These are phyloP conservation scores for Xenentodon cancila DNA, from an alignment of 2,797 vertebrate species.

Conservation along the genomic window DNA sequence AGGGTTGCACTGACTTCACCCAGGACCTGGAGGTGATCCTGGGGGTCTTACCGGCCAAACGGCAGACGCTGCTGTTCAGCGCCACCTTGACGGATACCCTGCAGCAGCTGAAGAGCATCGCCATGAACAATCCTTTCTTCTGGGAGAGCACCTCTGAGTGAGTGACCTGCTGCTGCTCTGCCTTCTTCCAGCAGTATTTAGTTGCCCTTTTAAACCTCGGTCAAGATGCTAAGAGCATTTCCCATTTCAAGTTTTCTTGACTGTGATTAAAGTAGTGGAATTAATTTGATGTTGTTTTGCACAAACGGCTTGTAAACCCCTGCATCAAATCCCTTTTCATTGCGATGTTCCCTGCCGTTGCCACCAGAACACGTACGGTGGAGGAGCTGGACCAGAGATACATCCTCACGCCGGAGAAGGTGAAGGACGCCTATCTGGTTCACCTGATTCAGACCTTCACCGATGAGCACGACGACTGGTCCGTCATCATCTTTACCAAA, in stretches of 20 bases:
- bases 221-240: too few relatives aligned
- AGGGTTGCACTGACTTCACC: conserved; percentile 93
- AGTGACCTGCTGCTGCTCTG: conserved; percentile 40
- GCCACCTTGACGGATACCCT: conserved; percentile 93
- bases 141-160: conserved; percentile 92
- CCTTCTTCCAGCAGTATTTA: too few relatives aligned
- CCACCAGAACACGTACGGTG: conserved; percentile 87
- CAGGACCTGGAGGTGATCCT: conserved; percentile 92
- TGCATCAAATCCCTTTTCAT: too few relatives aligned
- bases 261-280: too few relatives aligned
- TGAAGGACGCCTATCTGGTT: conserved; percentile 94
- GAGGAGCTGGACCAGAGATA: conserved; percentile 92
- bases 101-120: conserved; percentile 86
- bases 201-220: too few relatives aligned
- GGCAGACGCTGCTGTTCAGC: conserved; percentile 95
- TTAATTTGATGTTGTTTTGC: too few relatives aligned
- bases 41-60: conserved; percentile 76
- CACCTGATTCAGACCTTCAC: conserved; percentile 93
- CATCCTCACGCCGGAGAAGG: conserved; percentile 91
- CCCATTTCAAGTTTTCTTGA: too few relatives aligned
- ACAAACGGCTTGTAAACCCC: too few relatives aligned
- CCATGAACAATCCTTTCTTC: conserved; percentile 92
- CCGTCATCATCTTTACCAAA: conserved; percentile 94
- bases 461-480: conserved; percentile 91
- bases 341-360: not conserved